These are phyloP conservation scores for Parazoanthus swiftii DNA, from an alignment of 92 coral and sea anemone genomes.

Conservation along the genomic window DNA sequence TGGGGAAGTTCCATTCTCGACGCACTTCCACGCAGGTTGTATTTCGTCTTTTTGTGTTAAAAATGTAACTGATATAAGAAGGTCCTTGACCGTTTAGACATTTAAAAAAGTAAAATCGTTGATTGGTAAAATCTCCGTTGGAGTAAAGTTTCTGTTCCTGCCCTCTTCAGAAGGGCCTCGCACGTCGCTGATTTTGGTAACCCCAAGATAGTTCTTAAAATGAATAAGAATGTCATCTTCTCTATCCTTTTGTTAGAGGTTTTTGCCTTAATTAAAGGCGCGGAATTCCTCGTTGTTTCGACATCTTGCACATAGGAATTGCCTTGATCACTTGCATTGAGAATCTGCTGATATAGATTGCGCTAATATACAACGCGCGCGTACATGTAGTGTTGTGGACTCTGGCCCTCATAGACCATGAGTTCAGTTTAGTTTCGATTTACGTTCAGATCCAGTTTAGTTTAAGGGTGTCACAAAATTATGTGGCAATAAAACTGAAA, in stretches of 20 bases:
- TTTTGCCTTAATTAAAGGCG: neutral
- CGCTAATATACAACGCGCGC: neutral
- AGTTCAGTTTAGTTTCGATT: neutral
- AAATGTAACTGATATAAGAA: too few relatives aligned
- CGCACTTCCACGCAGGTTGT: too few relatives aligned
- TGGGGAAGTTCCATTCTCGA: too few relatives aligned
- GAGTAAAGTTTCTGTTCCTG: too few relatives aligned
- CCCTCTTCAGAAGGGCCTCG: too few relatives aligned
- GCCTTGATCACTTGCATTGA: neutral
- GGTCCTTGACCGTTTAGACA: too few relatives aligned
- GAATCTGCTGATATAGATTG: neutral
- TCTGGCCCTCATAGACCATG: neutral
- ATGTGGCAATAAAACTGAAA: conserved; percentile 4
- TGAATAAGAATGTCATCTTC: too few relatives aligned
- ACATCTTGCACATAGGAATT: neutral
- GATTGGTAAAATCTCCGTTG: too few relatives aligned
- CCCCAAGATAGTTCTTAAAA: too few relatives aligned
- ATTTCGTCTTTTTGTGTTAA: too few relatives aligned
- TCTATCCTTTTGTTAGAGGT: neutral
- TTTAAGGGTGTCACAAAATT: neutral
- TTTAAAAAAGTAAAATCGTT: too few relatives aligned
- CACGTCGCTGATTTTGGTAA: too few relatives aligned
- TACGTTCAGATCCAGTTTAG: neutral
- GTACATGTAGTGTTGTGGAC: neutral
- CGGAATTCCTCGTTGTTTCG: neutral